phyloP scores from a whole-genome alignment of 2,113 vertebrate species.

The Silurus meridionalis region DNA sequence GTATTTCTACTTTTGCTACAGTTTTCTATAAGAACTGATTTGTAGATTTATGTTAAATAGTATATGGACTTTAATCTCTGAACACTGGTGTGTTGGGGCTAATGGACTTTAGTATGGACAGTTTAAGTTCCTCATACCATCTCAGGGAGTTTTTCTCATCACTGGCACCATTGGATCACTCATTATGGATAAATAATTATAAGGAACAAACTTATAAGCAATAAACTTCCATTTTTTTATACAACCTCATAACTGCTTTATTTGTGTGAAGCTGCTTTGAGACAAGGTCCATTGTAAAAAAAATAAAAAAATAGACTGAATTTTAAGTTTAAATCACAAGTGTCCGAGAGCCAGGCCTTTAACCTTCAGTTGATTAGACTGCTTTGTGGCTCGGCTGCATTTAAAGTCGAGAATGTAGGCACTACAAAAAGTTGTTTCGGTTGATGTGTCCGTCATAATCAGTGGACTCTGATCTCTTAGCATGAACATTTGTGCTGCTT shows the following conservation, averaged over 20 bases:
- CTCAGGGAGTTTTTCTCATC: too few species aligned
- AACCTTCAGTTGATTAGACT: background rate
- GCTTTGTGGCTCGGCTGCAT: background rate
- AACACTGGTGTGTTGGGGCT: background rate
- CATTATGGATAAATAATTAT: too few species aligned
- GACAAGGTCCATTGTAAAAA: too few species aligned
- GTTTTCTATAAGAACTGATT: background rate
- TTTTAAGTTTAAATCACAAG: background rate
- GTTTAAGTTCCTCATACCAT: too few species aligned
- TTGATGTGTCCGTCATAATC: background rate
- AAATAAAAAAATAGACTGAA: background rate
- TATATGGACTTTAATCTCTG: background rate
- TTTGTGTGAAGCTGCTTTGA: too few species aligned
- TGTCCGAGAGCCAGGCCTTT: background rate
- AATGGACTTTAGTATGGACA: background rate
- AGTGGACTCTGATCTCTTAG: background rate
- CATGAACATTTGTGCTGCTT: slow-evolving; percentile 6
- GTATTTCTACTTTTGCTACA: background rate
- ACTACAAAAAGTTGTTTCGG: background rate
- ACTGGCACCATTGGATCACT: too few species aligned
- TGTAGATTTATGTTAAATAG: background rate
- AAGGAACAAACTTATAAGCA: too few species aligned
- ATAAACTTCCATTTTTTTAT: too few species aligned
- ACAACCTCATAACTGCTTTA: too few species aligned
- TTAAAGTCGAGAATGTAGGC: background rate